Conservation (phyloP, 1,140 invertebrate genomes). For the Doryteuthis pealeii region DNA sequence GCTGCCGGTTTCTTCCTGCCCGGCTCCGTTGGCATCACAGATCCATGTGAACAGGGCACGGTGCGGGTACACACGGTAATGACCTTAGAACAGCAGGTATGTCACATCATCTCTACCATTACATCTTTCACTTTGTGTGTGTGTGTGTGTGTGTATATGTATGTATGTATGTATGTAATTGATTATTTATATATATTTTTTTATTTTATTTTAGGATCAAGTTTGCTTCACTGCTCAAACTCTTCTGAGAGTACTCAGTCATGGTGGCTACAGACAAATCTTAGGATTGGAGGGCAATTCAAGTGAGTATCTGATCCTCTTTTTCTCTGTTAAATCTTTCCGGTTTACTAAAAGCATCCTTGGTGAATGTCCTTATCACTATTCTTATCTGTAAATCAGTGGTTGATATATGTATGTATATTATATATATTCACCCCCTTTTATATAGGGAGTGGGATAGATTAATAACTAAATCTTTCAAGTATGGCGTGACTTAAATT, state of each 20-base stretch:
- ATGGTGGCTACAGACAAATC: conserved; percentile 89
- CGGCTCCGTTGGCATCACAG: conserved; percentile 89
- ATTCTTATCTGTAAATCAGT: too few species aligned
- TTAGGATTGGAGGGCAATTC: conserved; percentile 71
- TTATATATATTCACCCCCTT: too few species aligned
- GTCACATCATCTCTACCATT: too few species aligned
- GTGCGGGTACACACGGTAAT: conserved; percentile 88
- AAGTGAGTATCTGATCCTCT: conserved; percentile 58
- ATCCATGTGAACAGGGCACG: conserved; percentile 89
- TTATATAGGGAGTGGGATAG: too few species aligned
- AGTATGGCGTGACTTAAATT: too few species aligned
- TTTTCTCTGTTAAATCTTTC: neutral
- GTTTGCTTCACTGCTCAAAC: conserved; percentile 91
- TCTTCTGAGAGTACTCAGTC: conserved; percentile 81
- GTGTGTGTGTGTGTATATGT: neutral
- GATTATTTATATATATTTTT: neutral
- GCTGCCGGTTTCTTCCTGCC: conserved; percentile 93
- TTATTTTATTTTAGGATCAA: conserved; percentile 66
- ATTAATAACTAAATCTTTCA: too few species aligned
- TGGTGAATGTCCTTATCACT: too few species aligned
- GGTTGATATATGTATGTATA: too few species aligned
- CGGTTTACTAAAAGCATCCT: too few species aligned
- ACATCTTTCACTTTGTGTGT: too few species aligned
- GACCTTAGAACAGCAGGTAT: conserved; percentile 84
- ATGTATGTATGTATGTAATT: too few species aligned